Evolutionary conservation across 2,113 vertebrate genomes (phyloP).

Genomic region (Puma concolor): DNA sequence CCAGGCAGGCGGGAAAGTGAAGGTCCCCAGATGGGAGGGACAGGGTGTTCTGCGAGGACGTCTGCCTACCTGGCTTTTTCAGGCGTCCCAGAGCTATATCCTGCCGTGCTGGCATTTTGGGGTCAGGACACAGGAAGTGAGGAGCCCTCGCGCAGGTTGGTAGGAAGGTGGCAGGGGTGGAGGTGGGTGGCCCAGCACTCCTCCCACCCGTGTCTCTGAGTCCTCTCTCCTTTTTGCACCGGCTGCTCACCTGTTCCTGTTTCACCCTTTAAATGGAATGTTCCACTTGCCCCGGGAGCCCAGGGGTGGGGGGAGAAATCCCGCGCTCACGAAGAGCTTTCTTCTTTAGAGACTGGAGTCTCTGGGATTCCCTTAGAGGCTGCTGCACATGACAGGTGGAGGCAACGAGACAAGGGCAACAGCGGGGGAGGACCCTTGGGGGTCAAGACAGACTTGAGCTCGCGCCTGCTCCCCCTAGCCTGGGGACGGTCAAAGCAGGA

Average conservation of each 20-base stretch:
- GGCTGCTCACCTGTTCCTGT: slow-evolving; percentile 50
- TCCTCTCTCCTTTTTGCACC: background rate
- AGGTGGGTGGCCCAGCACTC: background rate
- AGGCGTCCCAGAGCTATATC: background rate
- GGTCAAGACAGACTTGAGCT: background rate
- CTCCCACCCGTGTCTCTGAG: background rate
- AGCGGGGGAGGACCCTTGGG: background rate
- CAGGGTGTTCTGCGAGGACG: background rate
- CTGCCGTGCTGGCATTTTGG: background rate
- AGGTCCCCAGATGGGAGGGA: background rate
- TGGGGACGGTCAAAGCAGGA: background rate
- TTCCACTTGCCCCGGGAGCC: slow-evolving; percentile 43
- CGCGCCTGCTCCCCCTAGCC: background rate
- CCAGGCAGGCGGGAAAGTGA: background rate
- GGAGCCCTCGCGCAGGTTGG: background rate
- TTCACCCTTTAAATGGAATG: slow-evolving; percentile 64
- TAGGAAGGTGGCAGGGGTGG: background rate
- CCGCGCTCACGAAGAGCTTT: background rate
- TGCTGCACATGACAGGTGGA: background rate
- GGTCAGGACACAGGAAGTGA: background rate
- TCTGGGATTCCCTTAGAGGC: background rate
- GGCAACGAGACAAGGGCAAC: background rate
- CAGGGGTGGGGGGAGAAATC: background rate
- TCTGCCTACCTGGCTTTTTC: slow-evolving; percentile 62
- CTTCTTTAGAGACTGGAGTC: background rate